These are phyloP conservation scores for Bubo bubo DNA, from an alignment of 2,113 vertebrate species.

Conservation along the genomic window DNA sequence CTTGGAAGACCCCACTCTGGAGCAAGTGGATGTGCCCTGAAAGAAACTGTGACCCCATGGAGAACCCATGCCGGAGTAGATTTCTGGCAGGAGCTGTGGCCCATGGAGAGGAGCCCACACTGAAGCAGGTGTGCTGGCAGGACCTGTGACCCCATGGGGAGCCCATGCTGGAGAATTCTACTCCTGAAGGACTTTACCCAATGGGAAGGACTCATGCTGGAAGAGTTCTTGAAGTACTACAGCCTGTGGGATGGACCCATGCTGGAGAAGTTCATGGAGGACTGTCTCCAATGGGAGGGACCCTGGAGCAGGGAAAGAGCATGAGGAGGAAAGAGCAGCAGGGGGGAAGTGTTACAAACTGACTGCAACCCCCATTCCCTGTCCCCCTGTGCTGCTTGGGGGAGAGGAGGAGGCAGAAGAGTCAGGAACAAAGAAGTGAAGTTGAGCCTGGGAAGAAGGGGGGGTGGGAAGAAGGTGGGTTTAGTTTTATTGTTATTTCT, in stretches of 20 bases:
- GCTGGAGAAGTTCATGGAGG: accelerated
- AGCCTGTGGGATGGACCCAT: not conserved
- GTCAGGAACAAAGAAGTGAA: not conserved
- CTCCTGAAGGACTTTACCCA: no score
- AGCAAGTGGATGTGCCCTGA: no score
- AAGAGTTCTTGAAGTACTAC: not conserved
- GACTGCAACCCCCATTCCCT: not conserved
- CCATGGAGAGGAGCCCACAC: no score
- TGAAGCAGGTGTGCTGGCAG: no score
- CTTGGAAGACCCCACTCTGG: no score
- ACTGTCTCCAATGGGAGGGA: not conserved
- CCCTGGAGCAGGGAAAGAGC: not conserved
- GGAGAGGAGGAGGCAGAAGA: not conserved
- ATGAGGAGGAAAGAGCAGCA: not conserved
- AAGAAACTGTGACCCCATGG: no score
- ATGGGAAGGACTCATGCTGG: not conserved
- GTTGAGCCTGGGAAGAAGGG: not conserved
- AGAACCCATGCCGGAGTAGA: no score
- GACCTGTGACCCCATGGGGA: no score
- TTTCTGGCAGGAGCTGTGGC: no score
- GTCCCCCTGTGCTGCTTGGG: not conserved
- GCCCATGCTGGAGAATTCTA: no score
- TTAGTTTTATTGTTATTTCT: not conserved
- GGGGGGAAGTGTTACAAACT: not conserved
- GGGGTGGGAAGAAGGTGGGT: not conserved